These are phyloP conservation scores for Pegoplata infirma DNA, from an alignment of 2,888 invertebrate genomes.

Conservation along the genomic window DNA sequence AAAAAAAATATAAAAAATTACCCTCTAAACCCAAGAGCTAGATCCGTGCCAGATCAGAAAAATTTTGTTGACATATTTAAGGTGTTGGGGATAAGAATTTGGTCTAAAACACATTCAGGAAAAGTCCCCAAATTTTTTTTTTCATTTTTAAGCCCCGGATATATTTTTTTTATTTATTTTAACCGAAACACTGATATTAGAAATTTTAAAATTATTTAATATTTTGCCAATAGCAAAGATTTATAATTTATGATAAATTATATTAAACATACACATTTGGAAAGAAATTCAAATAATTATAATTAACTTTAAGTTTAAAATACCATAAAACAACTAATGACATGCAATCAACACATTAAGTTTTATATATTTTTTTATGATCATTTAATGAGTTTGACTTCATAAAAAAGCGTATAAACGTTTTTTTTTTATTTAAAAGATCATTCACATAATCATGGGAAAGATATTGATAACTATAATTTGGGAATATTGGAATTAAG, in stretches of 20 bases:
- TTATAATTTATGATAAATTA: background rate
- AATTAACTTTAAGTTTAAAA: background rate
- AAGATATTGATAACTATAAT: constrained; percentile 35
- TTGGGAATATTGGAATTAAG: no score
- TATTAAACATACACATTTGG: background rate
- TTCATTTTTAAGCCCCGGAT: no score
- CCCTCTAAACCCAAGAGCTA: no score
- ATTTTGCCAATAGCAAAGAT: background rate
- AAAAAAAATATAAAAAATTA: no score
- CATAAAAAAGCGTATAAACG: constrained; percentile 40
- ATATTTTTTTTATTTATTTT: no score
- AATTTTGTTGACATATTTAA: no score
- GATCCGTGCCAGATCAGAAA: no score
- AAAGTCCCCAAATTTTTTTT: no score
- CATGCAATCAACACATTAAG: constrained; percentile 59
- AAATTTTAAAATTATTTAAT: no score
- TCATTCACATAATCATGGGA: background rate
- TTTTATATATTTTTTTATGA: background rate
- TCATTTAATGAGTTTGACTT: background rate
- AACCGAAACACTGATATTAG: no score
- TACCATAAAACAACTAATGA: constrained; percentile 34
- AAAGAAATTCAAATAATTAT: background rate
- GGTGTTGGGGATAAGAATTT: no score
- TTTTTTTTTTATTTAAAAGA: constrained; percentile 17
- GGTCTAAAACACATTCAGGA: no score